These are phyloP conservation scores for Loxodonta africana DNA, from an alignment of 2,113 vertebrate genomes.

Conservation along the genomic window DNA sequence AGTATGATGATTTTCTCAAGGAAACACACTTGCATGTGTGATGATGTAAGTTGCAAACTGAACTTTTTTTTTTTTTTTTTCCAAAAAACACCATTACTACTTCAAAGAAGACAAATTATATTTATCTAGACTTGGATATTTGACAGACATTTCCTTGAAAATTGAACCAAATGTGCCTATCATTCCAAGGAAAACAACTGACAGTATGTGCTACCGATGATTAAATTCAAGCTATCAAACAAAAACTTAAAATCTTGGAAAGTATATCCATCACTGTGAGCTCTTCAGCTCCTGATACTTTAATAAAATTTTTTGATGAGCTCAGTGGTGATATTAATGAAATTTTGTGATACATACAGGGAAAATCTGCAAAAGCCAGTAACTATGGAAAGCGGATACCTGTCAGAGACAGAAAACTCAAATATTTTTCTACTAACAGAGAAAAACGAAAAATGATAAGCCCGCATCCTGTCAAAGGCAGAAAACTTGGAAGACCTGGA, in stretches of 20 bases:
- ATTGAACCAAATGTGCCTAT: neutral
- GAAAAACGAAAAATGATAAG: too few species aligned
- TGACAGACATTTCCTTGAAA: slow-evolving; percentile 52
- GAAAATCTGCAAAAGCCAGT: too few species aligned
- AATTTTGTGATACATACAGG: neutral
- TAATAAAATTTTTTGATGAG: neutral
- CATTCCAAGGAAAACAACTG: neutral
- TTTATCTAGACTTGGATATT: neutral
- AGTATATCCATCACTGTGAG: neutral
- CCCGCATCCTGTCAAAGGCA: neutral
- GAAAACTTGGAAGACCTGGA: neutral
- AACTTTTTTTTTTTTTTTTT: neutral
- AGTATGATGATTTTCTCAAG: neutral
- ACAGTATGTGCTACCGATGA: neutral
- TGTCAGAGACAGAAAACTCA: too few species aligned
- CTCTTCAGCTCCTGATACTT: neutral
- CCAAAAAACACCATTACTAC: neutral
- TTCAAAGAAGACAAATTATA: neutral
- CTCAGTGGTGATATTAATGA: neutral
- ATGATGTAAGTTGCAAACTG: neutral
- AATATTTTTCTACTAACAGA: too few species aligned
- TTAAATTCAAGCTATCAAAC: neutral
- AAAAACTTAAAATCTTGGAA: slow-evolving; percentile 32
- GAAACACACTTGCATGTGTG: neutral
- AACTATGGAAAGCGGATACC: too few species aligned